Percentiles rank a stretch among this genome's conserved stretches.
These are phyloP conservation scores for Acholoe squamosa DNA, from an alignment of 2,888 invertebrate genomes.

Conservation along the genomic window DNA sequence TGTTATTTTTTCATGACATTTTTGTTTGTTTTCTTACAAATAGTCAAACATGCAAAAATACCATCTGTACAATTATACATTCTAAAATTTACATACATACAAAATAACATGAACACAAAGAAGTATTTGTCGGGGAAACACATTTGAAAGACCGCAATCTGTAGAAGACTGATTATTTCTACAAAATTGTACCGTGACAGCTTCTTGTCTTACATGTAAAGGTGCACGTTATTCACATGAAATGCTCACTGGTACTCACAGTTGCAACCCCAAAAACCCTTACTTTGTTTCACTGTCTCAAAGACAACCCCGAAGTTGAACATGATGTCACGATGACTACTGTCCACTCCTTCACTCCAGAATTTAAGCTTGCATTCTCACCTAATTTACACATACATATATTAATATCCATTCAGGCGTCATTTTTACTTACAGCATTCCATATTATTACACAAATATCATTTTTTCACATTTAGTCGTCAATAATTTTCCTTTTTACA, in stretches of 20 bases:
- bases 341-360: neutral
- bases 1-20: conserved; percentile 62
- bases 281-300: conserved; percentile 27
- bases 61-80: conserved; percentile 61
- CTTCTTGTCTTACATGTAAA: neutral
- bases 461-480: conserved; percentile 27
- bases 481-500: conserved; percentile 38
- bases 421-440: conserved; percentile 31
- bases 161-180: conserved; percentile 3
- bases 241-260: conserved; percentile 43
- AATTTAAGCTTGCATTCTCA: conserved; percentile 52
- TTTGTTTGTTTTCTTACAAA: conserved; percentile 61
- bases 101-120: conserved; percentile 60
- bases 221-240: conserved; percentile 9
- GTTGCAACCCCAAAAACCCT: conserved; percentile 27
- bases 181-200: conserved; percentile 4
- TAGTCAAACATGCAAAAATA: conserved; percentile 64
- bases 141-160: conserved; percentile 53
- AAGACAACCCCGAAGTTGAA: conserved; percentile 15
- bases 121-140: conserved; percentile 57
- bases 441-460: conserved; percentile 6
- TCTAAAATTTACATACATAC: conserved; percentile 61
- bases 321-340: conserved; percentile 23
- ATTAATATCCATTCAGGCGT: conserved; percentile 54
- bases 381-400: conserved; percentile 58